Evolutionary conservation across 2,797 vertebrate genomes (phyloP).

Genomic region (Enteromius fasciolatus): DNA sequence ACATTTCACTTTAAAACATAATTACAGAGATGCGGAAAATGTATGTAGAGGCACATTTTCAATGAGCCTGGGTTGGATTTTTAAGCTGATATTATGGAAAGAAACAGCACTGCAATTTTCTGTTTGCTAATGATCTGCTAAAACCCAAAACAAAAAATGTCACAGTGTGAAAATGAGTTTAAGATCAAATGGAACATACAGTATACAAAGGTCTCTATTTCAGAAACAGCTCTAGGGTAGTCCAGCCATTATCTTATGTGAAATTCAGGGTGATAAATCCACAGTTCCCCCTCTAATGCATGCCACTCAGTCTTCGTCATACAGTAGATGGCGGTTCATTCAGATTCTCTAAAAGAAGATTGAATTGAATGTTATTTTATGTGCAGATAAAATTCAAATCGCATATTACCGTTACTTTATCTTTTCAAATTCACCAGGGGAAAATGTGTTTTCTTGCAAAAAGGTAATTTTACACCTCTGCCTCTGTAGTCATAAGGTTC

Average conservation of each 20-base stretch:
- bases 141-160: not conserved
- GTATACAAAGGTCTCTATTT: slow-evolving; percentile 31
- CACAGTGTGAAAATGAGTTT: slow-evolving; percentile 10
- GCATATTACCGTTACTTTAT: slow-evolving; percentile 44
- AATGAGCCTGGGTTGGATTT: not conserved
- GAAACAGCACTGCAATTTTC: slow-evolving; percentile 19
- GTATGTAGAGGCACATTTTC: too few relatives aligned
- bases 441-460: slow-evolving; percentile 45
- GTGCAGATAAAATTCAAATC: slow-evolving; percentile 43
- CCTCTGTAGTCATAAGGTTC: slow-evolving; percentile 13
- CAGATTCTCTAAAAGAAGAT: slow-evolving; percentile 41
- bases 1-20: too few relatives aligned
- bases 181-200: slow-evolving; percentile 19
- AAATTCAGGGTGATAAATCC: slow-evolving; percentile 27
- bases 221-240: slow-evolving; percentile 17
- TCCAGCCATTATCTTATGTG: slow-evolving; percentile 30
- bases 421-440: slow-evolving; percentile 42
- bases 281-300: slow-evolving; percentile 5
- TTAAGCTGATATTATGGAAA: not conserved
- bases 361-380: slow-evolving; percentile 48
- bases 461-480: slow-evolving; percentile 22
- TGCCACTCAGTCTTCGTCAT: slow-evolving; percentile 24
- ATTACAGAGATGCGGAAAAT: too few relatives aligned
- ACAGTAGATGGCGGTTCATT: slow-evolving; percentile 18
- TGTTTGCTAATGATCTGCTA: slow-evolving; percentile 20